Base-by-base conservation (phyloP, 2,797 vertebrate genomes). In the Mus minutoides region DNA sequence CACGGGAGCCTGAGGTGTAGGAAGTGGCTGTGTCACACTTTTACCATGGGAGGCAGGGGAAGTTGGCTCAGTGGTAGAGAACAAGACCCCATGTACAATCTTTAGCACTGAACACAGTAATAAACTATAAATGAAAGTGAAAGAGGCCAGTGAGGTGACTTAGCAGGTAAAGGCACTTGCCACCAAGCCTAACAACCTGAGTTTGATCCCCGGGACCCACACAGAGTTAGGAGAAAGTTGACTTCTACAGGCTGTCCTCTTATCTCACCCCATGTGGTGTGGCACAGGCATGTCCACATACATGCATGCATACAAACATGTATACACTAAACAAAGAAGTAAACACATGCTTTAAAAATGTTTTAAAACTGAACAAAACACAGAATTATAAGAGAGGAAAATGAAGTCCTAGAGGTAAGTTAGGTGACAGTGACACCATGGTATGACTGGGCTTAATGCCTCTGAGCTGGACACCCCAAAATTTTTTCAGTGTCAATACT, bases 371-470 rank as follows among this genome's bases (percentile, higher is more conserved):
- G 76, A 75, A 52, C 17, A 21, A 60, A 6, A 31, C 2, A 21
- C 7, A 6, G 73, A n/a, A 67, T 31, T 34, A 12, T 22, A 8
- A 26, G 14, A 24, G 17, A 24, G 43, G 76, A 76, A n/a, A 92
- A 84, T 0, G 8, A 49, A 6, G 14, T 34, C 43, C 62, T 22
- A 24, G n/a, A 62, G 40, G n/a, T 2, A 5, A 40, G 1, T 1
- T 11, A 37, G 9, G 3, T 1, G 3, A 52, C 0, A 10, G 10
- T 2, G 2, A 31, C 4, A 3, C 3, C 4, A 52, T 19, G 26
- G 6, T 14, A 4, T 22, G 3, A 40, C 16, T 34, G 26, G 24
- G 21, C 34, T n/a, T 24, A 21, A 19, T 11, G 24, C 56, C 46
- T 34, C 37, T 21, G 14, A 49, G 26, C 54, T 24, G 24, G 49